A percentile compares a stretch with the other conserved stretches of the same genome.
Conservation (phyloP, 2,888 invertebrate genomes). For the Baronia brevicornis region DNA sequence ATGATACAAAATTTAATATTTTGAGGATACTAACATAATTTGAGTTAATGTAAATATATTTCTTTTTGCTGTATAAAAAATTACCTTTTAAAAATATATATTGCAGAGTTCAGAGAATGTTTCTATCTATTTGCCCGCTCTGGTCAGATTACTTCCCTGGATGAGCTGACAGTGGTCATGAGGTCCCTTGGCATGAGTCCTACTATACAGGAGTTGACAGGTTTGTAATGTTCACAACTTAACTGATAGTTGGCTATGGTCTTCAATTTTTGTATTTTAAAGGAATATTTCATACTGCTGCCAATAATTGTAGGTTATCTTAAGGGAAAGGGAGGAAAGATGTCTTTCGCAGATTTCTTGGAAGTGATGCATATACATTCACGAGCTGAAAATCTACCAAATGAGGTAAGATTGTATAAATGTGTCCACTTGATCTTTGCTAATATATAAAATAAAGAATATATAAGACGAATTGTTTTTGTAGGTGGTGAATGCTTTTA, state of each 20-base stretch:
- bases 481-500: conserved; percentile 88
- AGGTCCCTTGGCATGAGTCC: conserved; percentile 95
- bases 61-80: background rate
- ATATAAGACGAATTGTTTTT: background rate
- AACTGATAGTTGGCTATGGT: too few relatives aligned
- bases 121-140: conserved; percentile 95
- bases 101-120: conserved; percentile 95
- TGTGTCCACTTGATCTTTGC: too few relatives aligned
- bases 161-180: conserved; percentile 96
- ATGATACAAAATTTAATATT: too few relatives aligned
- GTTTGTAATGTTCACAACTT: too few relatives aligned
- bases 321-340: conserved; percentile 84
- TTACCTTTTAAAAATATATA: conserved; percentile 7
- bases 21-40: too few relatives aligned
- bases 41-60: conserved; percentile 2
- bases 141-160: conserved; percentile 90
- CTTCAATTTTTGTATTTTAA: too few relatives aligned
- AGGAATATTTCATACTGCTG: too few relatives aligned
- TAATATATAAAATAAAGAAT: too few relatives aligned
- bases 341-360: conserved; percentile 96
- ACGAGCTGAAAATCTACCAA: conserved; percentile 86
- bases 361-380: conserved; percentile 97
- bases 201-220: conserved; percentile 91
- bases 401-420: conserved; percentile 83
- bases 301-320: conserved; percentile 58